phyloP scores from a whole-genome alignment of 2,113 vertebrate species.

The Eulemur macaco region DNA sequence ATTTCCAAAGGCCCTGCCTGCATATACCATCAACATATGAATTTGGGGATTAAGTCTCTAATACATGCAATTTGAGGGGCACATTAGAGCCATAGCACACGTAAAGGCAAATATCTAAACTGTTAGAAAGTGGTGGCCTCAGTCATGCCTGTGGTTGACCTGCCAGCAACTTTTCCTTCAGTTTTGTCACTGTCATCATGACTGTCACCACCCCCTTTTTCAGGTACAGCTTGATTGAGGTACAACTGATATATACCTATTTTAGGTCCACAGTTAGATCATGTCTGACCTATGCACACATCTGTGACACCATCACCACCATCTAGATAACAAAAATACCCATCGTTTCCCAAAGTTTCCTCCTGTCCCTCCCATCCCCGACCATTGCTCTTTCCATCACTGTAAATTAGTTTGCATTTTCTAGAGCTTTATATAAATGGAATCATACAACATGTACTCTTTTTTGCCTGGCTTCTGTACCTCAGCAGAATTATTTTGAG shows the following conservation, averaged over 20 bases:
- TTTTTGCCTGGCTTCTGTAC: not conserved
- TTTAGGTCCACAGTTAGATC: not conserved
- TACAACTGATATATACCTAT: not conserved
- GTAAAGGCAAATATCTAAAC: not conserved
- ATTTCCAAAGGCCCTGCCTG: not conserved
- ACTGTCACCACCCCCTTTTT: not conserved
- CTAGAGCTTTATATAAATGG: not conserved
- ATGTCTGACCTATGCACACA: not conserved
- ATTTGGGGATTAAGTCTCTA: not conserved
- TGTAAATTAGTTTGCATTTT: slow-evolving; percentile 14
- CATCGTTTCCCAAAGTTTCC: not conserved
- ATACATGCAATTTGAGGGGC: not conserved
- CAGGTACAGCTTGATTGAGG: not conserved
- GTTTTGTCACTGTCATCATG: not conserved
- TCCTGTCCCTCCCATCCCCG: not conserved
- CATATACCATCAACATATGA: not conserved
- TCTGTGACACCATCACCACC: not conserved
- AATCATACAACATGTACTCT: not conserved
- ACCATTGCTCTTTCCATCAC: not conserved
- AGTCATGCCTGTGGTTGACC: not conserved
- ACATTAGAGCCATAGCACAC: not conserved
- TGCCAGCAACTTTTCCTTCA: not conserved
- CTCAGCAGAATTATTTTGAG: not conserved
- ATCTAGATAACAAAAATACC: not conserved
- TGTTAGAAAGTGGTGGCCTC: not conserved